Evolutionary conservation across 2,797 vertebrate genomes (phyloP).

Genomic region (Coracias cyanogaster): DNA sequence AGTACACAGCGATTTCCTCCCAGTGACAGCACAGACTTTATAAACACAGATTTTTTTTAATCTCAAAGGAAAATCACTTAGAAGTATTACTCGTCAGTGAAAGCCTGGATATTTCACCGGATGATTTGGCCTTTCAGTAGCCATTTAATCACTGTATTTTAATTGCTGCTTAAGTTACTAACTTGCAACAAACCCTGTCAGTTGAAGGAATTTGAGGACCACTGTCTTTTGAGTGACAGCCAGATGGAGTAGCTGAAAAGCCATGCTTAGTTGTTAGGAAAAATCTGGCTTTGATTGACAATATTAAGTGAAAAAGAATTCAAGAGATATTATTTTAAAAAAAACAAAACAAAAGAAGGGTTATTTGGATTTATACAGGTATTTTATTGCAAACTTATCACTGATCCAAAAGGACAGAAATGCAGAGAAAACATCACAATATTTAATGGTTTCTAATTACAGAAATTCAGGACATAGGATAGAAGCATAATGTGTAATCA

Average conservation of each 20-base stretch:
- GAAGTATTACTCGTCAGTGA: background rate
- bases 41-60: background rate
- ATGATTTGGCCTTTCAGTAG: background rate
- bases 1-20: background rate
- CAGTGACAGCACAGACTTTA: background rate
- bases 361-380: slow-evolving; percentile 17
- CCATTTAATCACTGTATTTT: background rate
- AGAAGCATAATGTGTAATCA: background rate
- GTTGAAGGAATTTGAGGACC: background rate
- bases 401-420: background rate
- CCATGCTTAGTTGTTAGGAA: background rate
- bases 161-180: background rate
- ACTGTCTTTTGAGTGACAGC: background rate
- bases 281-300: background rate
- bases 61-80: background rate
- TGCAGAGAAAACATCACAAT: background rate
- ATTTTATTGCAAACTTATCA: slow-evolving; percentile 6
- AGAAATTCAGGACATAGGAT: background rate
- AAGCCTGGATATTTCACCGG: background rate
- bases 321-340: background rate
- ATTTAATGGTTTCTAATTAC: background rate
- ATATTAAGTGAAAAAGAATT: background rate
- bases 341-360: background rate
- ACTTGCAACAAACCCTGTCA: background rate
- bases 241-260: background rate